These are phyloP conservation scores for Saguinus midas DNA, from an alignment of 2,113 vertebrate species.

Conservation along the genomic window DNA sequence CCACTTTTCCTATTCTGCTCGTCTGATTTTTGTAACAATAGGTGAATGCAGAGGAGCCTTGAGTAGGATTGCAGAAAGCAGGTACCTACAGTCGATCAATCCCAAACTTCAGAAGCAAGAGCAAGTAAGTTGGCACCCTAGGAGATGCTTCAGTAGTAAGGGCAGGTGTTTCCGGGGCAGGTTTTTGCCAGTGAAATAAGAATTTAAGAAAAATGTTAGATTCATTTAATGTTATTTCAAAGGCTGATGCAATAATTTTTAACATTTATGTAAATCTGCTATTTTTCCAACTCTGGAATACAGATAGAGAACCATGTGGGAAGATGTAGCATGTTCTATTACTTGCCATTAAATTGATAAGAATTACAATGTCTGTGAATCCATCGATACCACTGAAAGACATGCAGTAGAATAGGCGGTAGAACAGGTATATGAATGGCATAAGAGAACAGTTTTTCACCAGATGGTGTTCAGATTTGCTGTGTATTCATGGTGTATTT, in stretches of 20 bases:
- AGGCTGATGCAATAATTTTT: background rate
- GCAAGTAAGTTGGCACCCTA: too few species aligned
- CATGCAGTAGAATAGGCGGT: background rate
- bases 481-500: background rate
- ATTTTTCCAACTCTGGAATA: background rate
- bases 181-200: slow-evolving; percentile 14
- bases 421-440: background rate
- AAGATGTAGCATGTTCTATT: background rate
- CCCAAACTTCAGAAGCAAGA: background rate
- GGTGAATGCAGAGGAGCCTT: background rate
- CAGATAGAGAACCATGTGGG: background rate
- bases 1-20: background rate
- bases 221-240: slow-evolving; percentile 8
- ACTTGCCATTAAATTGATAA: background rate
- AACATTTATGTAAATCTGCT: background rate
- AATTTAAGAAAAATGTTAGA: background rate
- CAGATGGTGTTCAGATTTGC: background rate
- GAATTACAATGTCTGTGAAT: background rate
- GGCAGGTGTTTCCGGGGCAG: background rate
- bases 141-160: background rate
- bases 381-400: background rate
- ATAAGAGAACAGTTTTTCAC: background rate
- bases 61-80: background rate
- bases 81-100: background rate
- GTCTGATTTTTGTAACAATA: background rate